Evolutionary conservation across 2,113 vertebrate species (phyloP).

Genomic region (Mustela lutreola): DNA sequence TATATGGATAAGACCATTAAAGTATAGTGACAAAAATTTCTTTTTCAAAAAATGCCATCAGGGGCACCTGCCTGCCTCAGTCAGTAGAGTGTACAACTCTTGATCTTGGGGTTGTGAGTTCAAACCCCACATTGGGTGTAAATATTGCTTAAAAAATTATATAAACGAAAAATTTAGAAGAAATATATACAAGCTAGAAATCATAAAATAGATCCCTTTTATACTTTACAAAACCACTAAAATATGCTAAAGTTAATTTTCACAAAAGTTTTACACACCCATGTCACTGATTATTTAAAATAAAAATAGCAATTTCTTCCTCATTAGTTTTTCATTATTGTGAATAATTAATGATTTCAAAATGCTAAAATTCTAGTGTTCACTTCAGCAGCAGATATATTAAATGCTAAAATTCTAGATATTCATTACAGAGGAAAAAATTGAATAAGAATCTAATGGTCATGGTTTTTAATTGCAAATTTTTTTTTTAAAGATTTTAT

Average conservation of each 20-base stretch:
- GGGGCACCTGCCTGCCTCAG: background rate
- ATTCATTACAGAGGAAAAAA: background rate
- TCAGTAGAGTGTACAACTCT: background rate
- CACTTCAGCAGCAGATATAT: background rate
- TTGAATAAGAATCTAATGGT: background rate
- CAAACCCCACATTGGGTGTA: background rate
- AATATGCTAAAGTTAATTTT: background rate
- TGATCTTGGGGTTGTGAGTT: background rate
- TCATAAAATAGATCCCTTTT: background rate
- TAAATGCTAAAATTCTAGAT: background rate
- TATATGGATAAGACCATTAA: background rate
- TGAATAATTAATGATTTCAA: background rate
- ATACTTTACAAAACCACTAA: background rate
- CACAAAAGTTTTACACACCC: background rate
- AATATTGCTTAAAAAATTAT: background rate
- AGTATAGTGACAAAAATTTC: background rate
- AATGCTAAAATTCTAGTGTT: background rate
- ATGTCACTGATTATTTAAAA: background rate
- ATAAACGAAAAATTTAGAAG: background rate
- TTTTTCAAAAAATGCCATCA: background rate
- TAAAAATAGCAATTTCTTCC: background rate
- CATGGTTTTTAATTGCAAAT: background rate
- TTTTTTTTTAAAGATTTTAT: no score
- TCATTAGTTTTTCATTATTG: background rate
- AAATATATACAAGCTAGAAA: background rate